A percentile compares a stretch with the other conserved stretches of the same genome.
Conservation (phyloP, 2,113 vertebrate species). For the Bujurquina vittata region DNA sequence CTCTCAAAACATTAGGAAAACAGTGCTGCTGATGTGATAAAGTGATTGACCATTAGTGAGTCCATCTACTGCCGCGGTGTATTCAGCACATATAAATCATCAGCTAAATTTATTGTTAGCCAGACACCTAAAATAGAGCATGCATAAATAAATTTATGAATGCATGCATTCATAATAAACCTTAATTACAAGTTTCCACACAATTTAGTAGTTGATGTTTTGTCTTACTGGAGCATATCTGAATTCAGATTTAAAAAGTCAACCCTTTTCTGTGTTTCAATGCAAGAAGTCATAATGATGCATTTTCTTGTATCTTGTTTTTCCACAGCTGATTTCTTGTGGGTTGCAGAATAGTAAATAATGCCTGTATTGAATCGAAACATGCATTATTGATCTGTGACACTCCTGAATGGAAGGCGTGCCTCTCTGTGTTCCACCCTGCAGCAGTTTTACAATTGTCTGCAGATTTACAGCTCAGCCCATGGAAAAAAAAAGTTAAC, state of each 20-base stretch:
- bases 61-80: constrained; percentile 13
- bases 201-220: neutral
- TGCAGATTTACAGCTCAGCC: constrained; percentile 49
- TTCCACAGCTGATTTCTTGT: constrained; percentile 13
- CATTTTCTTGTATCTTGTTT: neutral
- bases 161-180: neutral
- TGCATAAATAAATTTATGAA: neutral
- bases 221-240: neutral
- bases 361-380: constrained; percentile 22
- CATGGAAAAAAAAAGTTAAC: constrained; percentile 49
- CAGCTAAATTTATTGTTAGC: neutral
- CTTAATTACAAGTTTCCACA: neutral
- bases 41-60: constrained; percentile 15
- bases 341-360: constrained; percentile 2
- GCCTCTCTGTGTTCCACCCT: constrained; percentile 16
- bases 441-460: constrained; percentile 43
- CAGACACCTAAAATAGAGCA: neutral
- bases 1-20: neutral
- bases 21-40: constrained; percentile 3
- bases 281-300: neutral
- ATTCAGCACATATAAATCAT: constrained; percentile 2
- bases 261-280: neutral
- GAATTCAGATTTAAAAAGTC: neutral
- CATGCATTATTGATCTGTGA: constrained; percentile 42
- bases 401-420: constrained; percentile 26